phyloP scores from a whole-genome alignment of 2,113 vertebrate species.

The Hucho hucho region DNA sequence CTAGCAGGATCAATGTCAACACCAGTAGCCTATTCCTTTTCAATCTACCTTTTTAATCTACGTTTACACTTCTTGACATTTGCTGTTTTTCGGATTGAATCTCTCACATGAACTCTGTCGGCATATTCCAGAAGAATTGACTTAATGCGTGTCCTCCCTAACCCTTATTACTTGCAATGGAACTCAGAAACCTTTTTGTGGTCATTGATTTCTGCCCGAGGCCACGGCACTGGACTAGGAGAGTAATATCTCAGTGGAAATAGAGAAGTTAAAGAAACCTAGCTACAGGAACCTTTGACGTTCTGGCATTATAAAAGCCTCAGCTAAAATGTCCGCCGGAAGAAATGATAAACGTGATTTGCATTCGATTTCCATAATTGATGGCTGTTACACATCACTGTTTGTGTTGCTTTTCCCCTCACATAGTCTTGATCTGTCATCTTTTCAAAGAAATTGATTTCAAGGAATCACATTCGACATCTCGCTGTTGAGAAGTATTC shows the following conservation, averaged over 20 bases:
- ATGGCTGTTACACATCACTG: slow-evolving; percentile 26
- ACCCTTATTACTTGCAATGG: slow-evolving; percentile 70
- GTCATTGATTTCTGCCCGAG: slow-evolving; percentile 73
- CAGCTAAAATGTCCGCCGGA: slow-evolving; percentile 58
- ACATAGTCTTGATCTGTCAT: slow-evolving; percentile 25
- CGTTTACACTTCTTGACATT: slow-evolving; percentile 67
- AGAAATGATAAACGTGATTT: slow-evolving; percentile 55
- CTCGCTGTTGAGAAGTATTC: neutral
- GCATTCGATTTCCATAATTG: slow-evolving; percentile 59
- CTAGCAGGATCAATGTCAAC: slow-evolving; percentile 41
- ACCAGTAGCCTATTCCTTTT: slow-evolving; percentile 40
- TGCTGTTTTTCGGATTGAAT: slow-evolving; percentile 66
- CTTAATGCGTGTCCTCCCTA: slow-evolving; percentile 67
- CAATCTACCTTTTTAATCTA: slow-evolving; percentile 58
- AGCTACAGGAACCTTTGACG: slow-evolving; percentile 69
- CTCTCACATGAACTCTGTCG: slow-evolving; percentile 59
- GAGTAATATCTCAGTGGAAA: slow-evolving; percentile 57
- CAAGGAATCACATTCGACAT: too few relatives aligned
- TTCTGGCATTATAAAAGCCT: slow-evolving; percentile 71
- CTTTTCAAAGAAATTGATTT: neutral
- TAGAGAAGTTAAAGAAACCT: slow-evolving; percentile 67
- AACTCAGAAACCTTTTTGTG: slow-evolving; percentile 66
- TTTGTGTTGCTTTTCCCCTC: neutral
- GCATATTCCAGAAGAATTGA: slow-evolving; percentile 63
- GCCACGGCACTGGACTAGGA: slow-evolving; percentile 59